Base-by-base conservation (phyloP, 2,797 vertebrate species). In the Phataginus tricuspis region DNA sequence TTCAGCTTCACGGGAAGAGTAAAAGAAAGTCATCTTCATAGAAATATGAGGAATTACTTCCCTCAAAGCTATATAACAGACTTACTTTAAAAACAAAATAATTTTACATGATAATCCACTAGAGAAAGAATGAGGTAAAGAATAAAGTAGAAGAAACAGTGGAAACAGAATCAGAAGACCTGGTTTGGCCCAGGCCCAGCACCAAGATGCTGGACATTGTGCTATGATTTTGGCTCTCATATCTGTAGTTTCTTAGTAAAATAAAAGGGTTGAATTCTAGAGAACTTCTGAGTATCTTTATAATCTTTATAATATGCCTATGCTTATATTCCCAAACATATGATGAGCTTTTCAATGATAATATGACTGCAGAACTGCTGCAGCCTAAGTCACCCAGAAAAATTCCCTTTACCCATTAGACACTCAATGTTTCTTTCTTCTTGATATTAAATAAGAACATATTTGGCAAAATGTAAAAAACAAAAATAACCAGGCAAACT, bases 381-480 rank as follows among this genome's bases (percentile, higher is more conserved):
- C 34, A 74, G 86, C 14, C 11, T 89, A 39, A 55, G 68, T 71
- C 66, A 79, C 25, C 25, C 23, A 93, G 49, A 79, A 85, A 34
- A 74, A 83, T 80, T 94, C 68, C 18, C 27, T 91, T 90, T 91
- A 80, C 12, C 71, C 7, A 42, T 55, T 91, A 69, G 21, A 86
- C 45, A 72, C 1, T 53, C 16, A 78, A 49, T n/a, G 23, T 34
- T 83, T 91, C 42, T 94, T 91, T 93, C 57, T 87, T 89, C 21
- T 64, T 63, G 27, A 85, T 94, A 86, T 79, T 80, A 93, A 92
- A 74, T 16, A 94, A 71, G 55, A 86, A 79, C 49, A 85, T 74
- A 90, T 45, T 92, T 80, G 31, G 66, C 4, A 94, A 86, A 96
- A 51, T 53, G 8, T 34, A 83, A 90, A 90, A 61, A 31, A 34